Conservation (phyloP, 2,113 vertebrate genomes). For the Dasyurus viverrinus region DNA sequence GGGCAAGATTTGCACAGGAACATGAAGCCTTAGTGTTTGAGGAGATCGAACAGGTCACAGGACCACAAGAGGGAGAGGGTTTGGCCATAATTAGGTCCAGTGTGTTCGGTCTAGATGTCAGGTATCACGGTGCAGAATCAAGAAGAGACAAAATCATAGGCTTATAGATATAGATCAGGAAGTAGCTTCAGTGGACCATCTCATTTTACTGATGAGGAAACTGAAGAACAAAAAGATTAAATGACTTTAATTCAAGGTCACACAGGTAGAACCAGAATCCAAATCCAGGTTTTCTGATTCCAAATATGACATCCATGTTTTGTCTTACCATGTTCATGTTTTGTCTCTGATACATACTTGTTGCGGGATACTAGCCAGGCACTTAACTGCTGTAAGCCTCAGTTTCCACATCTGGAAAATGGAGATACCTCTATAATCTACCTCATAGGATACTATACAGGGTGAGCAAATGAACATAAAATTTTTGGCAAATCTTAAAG, state of each 20-base stretch:
- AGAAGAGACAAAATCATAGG: not conserved
- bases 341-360: constrained; percentile 6
- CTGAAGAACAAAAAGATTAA: not conserved
- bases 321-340: not conserved
- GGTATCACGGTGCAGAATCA: not conserved
- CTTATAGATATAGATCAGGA: not conserved
- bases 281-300: not conserved
- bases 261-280: not conserved
- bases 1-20: constrained; percentile 11
- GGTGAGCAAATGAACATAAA: not conserved
- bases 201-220: not conserved
- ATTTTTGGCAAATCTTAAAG: not conserved
- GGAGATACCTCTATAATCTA: too few species aligned
- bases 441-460: not conserved
- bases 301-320: not conserved
- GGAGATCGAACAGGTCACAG: not conserved
- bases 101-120: not conserved
- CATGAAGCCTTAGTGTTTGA: not conserved
- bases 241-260: not conserved
- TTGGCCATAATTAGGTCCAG: not conserved
- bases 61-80: not conserved
- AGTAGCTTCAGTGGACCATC: not conserved
- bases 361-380: not conserved
- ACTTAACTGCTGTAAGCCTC: not conserved
- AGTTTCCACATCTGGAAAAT: not conserved